Percentiles rank a stretch among this genome's conserved stretches.
Evolutionary conservation across 2,888 invertebrate genomes (phyloP).

Genomic region (Elmis aenea): DNA sequence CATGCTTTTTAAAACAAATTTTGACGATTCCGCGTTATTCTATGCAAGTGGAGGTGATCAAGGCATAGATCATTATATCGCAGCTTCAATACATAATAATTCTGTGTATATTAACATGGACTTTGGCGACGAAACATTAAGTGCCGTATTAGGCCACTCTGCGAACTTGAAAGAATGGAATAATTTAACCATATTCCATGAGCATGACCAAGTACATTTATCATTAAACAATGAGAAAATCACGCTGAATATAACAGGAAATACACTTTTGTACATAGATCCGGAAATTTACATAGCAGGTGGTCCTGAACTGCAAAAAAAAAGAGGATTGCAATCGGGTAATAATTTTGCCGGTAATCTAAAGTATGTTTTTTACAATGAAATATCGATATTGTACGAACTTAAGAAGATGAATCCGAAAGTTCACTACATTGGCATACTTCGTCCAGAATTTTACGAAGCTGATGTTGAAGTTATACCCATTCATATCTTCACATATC

Average conservation of each 20-base stretch:
- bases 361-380: constrained; percentile 90
- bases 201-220: constrained; percentile 66
- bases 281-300: constrained; percentile 88
- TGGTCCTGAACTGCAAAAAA: constrained; percentile 71
- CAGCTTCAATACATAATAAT: constrained; percentile 77
- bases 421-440: constrained; percentile 48
- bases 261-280: constrained; percentile 78
- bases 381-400: constrained; percentile 85
- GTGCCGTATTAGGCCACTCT: constrained; percentile 61
- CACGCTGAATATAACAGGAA: constrained; percentile 66
- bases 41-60: constrained; percentile 90
- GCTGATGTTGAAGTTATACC: constrained; percentile 82
- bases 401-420: constrained; percentile 79
- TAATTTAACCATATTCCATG: constrained; percentile 81
- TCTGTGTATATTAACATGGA: constrained; percentile 83
- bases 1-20: constrained; percentile 84
- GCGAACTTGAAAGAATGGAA: constrained; percentile 80
- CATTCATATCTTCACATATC: constrained; percentile 84
- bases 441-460: constrained; percentile 79
- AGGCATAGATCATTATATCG: constrained; percentile 84
- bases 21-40: constrained; percentile 86
- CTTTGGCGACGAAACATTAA: constrained; percentile 74
- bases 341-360: constrained; percentile 71
- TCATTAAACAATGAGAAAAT: constrained; percentile 71
- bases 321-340: constrained; percentile 58